phyloP scores from a whole-genome alignment of 2,888 invertebrate species.

The Pyralis farinalis region DNA sequence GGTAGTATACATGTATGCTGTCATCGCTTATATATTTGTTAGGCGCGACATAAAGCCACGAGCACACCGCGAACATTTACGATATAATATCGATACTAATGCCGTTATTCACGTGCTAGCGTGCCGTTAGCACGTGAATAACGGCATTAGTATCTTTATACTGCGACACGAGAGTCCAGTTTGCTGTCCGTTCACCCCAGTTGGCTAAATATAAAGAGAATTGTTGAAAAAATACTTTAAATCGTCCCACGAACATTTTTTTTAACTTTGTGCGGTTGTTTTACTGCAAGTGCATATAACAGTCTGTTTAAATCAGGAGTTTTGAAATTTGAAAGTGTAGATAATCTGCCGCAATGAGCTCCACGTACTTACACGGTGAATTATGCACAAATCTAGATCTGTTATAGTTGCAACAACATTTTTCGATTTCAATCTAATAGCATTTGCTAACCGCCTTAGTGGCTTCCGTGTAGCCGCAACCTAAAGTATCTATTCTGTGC shows the following conservation, averaged over 20 bases:
- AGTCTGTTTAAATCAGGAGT: not conserved
- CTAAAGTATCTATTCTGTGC: slow-evolving; percentile 24
- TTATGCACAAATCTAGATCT: slow-evolving; percentile 5
- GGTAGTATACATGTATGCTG: slow-evolving; percentile 57
- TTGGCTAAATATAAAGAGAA: not conserved
- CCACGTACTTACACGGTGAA: slow-evolving; percentile 4
- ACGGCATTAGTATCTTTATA: not conserved
- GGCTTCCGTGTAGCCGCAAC: slow-evolving; percentile 11
- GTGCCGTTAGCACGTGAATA: not conserved
- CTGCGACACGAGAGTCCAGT: not conserved
- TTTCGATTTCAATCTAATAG: slow-evolving; percentile 8
- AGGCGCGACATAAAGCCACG: slow-evolving; percentile 35
- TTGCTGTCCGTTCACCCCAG: not conserved
- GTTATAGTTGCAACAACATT: slow-evolving; percentile 2
- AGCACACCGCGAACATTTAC: slow-evolving; percentile 8
- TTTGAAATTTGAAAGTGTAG: not conserved
- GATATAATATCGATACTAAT: too few relatives aligned
- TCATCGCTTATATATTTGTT: slow-evolving; percentile 63
- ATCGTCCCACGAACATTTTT: not conserved
- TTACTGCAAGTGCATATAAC: not conserved
- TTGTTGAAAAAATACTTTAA: too few relatives aligned
- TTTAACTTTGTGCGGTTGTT: not conserved
- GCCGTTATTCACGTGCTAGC: not conserved
- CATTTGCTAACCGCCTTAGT: slow-evolving; percentile 5
- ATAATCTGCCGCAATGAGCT: slow-evolving; percentile 1